Base-by-base conservation (phyloP, 2,113 vertebrate species). In the Epinephelus cyanopodus region DNA sequence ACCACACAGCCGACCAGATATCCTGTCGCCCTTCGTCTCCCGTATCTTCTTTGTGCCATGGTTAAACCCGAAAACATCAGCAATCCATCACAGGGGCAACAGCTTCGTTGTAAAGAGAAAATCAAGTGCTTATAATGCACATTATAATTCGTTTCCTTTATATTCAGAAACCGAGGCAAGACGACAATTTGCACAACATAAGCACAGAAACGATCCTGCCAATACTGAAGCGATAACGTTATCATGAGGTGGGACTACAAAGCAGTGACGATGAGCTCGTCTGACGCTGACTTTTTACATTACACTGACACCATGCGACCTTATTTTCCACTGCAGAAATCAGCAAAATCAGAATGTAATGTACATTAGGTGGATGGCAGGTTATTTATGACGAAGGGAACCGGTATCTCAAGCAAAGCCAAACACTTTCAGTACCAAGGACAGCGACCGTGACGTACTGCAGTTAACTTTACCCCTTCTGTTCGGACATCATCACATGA, bases 11-110 rank as follows among this genome's bases (percentile, higher is more conserved):
- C 0, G 17, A 83, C 0, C 11, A 77, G 56, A 63, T 19, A 47
- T 70, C 68, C 56, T 6, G 21, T 3, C 37, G 17, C 19, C 63
- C 19, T 47, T 50, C 61, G n/a, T 8, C 54, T 63, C 29, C 29
- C 18, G 48, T 1, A 4, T 86, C 56, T 50, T 78, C 84, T 92
- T 95, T 93, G 90, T 93, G 81, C 90, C 95, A 95, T 95, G 42
- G 2, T 84, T 13, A 54, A 39, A 62, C 3, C 6, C 0, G 17
- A 84, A 5, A 37, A 6, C 5, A 39, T 29, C 48, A 69, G 3
- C 10, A 9, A 58, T 72, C 42, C 56, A 3, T 67, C 0, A 42
- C 6, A 37, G 29, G 10, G 13, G 1, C 8, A 29, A 27, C 6
- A 11, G 4, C 12, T 3, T 18, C 58, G 0, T 1, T 45, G 21